phyloP scores from a whole-genome alignment of 1,140 invertebrate species.

The Zophobas morio region DNA sequence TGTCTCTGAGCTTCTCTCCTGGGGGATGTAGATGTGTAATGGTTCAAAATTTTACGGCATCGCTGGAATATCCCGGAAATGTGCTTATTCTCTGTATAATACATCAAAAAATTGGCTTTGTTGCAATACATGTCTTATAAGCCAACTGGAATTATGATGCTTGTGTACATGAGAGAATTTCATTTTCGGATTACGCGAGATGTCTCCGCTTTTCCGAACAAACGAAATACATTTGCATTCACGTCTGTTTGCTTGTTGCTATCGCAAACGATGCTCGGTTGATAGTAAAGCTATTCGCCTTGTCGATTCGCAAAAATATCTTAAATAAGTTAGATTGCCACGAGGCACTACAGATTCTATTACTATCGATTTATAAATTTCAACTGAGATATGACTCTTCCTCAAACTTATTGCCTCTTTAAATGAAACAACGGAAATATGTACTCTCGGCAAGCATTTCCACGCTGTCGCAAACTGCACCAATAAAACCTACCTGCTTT shows the following conservation, averaged over 20 bases:
- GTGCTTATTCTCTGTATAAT: constrained; percentile 36
- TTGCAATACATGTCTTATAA: constrained; percentile 35
- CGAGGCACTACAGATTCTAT: constrained; percentile 23
- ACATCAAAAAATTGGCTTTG: constrained; percentile 38
- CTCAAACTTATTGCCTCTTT: not conserved
- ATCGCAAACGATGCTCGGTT: constrained; percentile 25
- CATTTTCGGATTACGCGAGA: constrained; percentile 25
- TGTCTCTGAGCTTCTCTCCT: constrained; percentile 41
- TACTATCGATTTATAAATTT: constrained; percentile 7
- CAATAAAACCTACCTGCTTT: no score
- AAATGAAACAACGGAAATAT: no score
- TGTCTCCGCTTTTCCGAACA: constrained; percentile 14
- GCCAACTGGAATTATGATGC: constrained; percentile 25
- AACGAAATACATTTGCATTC: constrained; percentile 41
- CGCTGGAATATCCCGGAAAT: constrained; percentile 33
- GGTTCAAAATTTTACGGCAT: constrained; percentile 45
- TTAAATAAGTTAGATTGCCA: constrained; percentile 32
- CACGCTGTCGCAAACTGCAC: no score
- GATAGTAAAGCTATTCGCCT: constrained; percentile 27
- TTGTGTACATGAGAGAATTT: constrained; percentile 28
- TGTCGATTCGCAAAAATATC: constrained; percentile 25
- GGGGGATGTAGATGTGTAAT: constrained; percentile 38
- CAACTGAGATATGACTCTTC: constrained; percentile 1
- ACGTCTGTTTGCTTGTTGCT: constrained; percentile 34
- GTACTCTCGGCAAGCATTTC: no score